Evolutionary conservation across 2,113 vertebrate species (phyloP), one percentile per base, ranked within the genome.

Genomic region (Eudyptes chrysolophus): DNA sequence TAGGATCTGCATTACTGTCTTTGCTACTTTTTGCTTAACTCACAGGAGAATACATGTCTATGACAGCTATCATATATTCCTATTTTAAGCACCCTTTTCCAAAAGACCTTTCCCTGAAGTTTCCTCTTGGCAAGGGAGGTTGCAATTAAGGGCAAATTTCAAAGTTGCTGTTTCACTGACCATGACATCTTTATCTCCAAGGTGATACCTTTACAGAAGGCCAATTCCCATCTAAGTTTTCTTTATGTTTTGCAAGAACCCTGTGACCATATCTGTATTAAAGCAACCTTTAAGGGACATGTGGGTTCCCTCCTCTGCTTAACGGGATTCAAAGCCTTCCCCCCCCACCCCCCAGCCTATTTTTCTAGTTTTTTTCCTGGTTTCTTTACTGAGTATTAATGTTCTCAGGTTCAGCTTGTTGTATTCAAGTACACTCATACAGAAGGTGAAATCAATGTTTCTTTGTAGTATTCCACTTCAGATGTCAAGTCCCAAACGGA

Each of bases 371-470:
- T 60, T 62, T 93, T 77, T 70, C 26, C 57, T 62, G 46, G 49
- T 84, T 96, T 92, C 42, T 38, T 75, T 68, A 54, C 20, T 55
- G 24, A 83, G 36, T 42, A 86, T 72, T 87, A 76, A 72, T 71
- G 42, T 66, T 90, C 40, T 89, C 49, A 92, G 27, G 6, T 90
- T 97, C 84, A 83, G 51, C 38, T 83, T 82, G 6, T 13, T 48
- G 24, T 34, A 87, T 79, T 95, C 68, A 90, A 93, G 66, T 78
- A 72, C 22, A 92, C 51, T 64, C 57, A 91, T 24, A 90, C 14
- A 80, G 85, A 71, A 89, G 71, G 61, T 49, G 16, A 93, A 96
- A 97, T 87, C 72, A 83, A 84, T 38, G 26, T 77, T 94, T 49
- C 60, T 89, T 93, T 84, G 80, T 72, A 84, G 16, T 49, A 87